These are phyloP conservation scores for Zosterops hypoxanthus DNA, from an alignment of 2,113 vertebrate genomes.

Conservation along the genomic window DNA sequence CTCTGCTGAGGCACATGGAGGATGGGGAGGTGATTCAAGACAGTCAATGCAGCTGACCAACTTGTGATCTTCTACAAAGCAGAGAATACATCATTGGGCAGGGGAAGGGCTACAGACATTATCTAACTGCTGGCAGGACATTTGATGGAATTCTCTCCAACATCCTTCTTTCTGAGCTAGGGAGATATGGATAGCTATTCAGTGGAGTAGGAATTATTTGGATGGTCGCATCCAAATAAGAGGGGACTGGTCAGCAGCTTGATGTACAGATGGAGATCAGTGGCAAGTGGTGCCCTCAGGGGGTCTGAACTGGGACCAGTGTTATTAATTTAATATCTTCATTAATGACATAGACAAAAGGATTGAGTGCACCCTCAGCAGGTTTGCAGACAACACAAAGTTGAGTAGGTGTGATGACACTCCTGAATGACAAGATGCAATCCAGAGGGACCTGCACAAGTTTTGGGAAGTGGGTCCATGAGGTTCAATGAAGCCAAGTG, in stretches of 20 bases:
- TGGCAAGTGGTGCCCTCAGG: neutral
- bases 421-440: neutral
- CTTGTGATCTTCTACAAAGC: neutral
- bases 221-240: neutral
- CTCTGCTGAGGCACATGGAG: neutral
- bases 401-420: rapidly evolving
- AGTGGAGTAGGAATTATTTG: neutral
- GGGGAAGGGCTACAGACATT: neutral
- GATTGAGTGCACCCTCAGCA: neutral
- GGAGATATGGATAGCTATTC: neutral
- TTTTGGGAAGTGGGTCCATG: neutral
- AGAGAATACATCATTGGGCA: neutral
- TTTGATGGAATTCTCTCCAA: neutral
- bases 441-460: neutral
- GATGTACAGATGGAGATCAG: neutral
- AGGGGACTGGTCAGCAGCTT: neutral
- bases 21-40: neutral
- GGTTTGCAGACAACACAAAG: neutral
- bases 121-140: neutral
- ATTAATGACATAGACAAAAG: neutral
- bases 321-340: neutral
- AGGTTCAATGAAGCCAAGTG: neutral
- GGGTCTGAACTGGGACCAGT: neutral
- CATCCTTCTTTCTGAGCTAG: neutral
- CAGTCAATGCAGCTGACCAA: neutral